phyloP scores from a whole-genome alignment of 2,888 invertebrate species.

The Gasteruption jaculator region DNA sequence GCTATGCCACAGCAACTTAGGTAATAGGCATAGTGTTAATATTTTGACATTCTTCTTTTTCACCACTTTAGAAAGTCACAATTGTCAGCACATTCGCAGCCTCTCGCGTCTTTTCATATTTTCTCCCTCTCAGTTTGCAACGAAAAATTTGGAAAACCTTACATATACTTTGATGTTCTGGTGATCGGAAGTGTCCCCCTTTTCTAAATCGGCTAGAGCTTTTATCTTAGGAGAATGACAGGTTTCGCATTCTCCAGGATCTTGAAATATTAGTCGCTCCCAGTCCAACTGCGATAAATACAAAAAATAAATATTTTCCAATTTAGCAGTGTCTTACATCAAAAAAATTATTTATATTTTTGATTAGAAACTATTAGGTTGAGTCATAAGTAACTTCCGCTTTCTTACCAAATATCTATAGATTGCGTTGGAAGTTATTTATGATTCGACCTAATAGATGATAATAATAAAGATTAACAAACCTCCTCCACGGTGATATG shows the following conservation, averaged over 20 bases:
- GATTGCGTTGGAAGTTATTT: too few relatives aligned
- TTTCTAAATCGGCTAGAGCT: conserved; percentile 56
- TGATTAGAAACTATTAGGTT: too few relatives aligned
- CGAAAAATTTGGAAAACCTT: conserved; percentile 19
- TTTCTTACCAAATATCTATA: background rate
- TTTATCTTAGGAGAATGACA: conserved; percentile 39
- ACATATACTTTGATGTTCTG: conserved; percentile 83
- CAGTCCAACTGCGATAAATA: conserved; percentile 38
- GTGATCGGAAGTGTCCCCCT: conserved; percentile 71
- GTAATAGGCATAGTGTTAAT: too few relatives aligned
- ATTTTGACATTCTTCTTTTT: conserved; percentile 21
- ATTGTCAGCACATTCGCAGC: too few relatives aligned
- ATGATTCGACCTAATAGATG: too few relatives aligned
- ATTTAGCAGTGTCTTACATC: background rate
- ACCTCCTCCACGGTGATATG: conserved; percentile 62
- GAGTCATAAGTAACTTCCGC: too few relatives aligned
- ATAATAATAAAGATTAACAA: too few relatives aligned
- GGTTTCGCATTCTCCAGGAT: conserved; percentile 37
- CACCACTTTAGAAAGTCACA: too few relatives aligned
- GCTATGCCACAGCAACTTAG: too few relatives aligned
- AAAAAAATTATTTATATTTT: background rate
- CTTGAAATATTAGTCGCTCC: conserved; percentile 40
- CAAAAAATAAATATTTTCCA: conserved; percentile 6
- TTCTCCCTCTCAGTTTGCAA: too few relatives aligned
- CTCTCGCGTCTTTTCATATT: too few relatives aligned